Base-by-base conservation (phyloP, 2,113 vertebrate species). In the Panurus biarmicus region DNA sequence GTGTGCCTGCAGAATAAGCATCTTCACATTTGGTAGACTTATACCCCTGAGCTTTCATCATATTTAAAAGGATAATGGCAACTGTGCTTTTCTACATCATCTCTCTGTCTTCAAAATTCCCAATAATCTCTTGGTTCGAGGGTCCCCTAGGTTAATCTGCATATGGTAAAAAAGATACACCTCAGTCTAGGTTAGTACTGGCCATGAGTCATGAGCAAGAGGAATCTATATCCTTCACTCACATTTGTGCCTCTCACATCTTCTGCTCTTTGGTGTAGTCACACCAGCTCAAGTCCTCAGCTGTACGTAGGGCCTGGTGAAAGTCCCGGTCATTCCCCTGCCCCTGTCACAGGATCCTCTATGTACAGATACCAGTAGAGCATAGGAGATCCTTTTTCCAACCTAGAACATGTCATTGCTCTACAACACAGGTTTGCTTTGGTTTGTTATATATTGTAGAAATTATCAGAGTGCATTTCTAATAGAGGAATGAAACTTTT, bases 271-370 rank as follows among this genome's bases (percentile, higher is more conserved):
- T 33, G 57, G 28, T n/a, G 15, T 26, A 45, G 14, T 38, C 40
- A 25, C 5, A 9, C 18, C 47, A 70, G 35, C 21, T 25, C 15
- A 61, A 13, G 29, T 72, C 11, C 21, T 25, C 33, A 62, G 24
- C 14, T 1, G 0, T 9, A 1, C 16, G 38, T 4, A 66, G 64
- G 16, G 5, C 35, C n/a, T 57, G 50, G 21, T 58, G 31, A 5
- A 88, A 69, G 20, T 64, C 44, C 16, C 51, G 47, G 28, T 75
- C 16, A 9, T 44, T 88, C 15, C 20, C 26, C 8, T 76, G 11
- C 38, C 31, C 18, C 23, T 45, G 21, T 25, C 40, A 70, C 25
- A 45, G 47, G 54, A 44, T 58, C 48, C 24, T 80, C 19, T 14
- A 6, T 26, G 21, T 57, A 10, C 33, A 45, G 38, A 9, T 42